Evolutionary conservation across 2,888 invertebrate genomes (phyloP).

Genomic region (Parascotia fuliginaria): DNA sequence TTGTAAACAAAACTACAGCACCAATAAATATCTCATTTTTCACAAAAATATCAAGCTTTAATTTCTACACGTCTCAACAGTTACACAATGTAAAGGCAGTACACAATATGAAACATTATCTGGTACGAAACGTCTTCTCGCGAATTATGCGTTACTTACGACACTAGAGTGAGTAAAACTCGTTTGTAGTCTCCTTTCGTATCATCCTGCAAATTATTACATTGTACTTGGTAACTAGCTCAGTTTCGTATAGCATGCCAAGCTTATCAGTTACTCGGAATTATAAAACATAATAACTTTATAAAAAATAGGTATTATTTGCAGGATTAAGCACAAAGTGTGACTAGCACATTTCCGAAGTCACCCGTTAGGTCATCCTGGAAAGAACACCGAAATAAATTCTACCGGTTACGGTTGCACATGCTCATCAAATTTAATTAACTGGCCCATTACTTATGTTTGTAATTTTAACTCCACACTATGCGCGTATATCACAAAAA

Average conservation of each 20-base stretch:
- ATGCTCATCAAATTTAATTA: conserved; percentile 51
- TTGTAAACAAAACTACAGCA: conserved; percentile 84
- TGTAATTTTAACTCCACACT: conserved; percentile 55
- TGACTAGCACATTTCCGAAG: conserved; percentile 88
- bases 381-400: conserved; percentile 75
- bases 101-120: conserved; percentile 49
- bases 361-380: conserved; percentile 90
- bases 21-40: conserved; percentile 84
- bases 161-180: conserved; percentile 86
- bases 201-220: conserved; percentile 88
- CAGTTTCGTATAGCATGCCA: conserved; percentile 61
- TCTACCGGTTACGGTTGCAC: conserved; percentile 62
- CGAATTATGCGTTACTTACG: conserved; percentile 70
- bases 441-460: conserved; percentile 78
- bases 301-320: conserved; percentile 49
- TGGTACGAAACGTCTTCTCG: conserved; percentile 47
- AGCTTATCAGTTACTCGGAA: conserved; percentile 54
- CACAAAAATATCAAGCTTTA: conserved; percentile 83
- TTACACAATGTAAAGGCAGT: conserved; percentile 80
- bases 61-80: conserved; percentile 71
- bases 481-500: conserved; percentile 61
- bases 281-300: conserved; percentile 55
- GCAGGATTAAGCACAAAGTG: conserved; percentile 83
- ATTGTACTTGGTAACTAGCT: conserved; percentile 65
- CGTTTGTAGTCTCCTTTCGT: conserved; percentile 89